Evolutionary conservation across 2,113 vertebrate genomes (phyloP), one percentile per base, ranked within the genome.

Genomic region (Haplochromis burtoni): DNA sequence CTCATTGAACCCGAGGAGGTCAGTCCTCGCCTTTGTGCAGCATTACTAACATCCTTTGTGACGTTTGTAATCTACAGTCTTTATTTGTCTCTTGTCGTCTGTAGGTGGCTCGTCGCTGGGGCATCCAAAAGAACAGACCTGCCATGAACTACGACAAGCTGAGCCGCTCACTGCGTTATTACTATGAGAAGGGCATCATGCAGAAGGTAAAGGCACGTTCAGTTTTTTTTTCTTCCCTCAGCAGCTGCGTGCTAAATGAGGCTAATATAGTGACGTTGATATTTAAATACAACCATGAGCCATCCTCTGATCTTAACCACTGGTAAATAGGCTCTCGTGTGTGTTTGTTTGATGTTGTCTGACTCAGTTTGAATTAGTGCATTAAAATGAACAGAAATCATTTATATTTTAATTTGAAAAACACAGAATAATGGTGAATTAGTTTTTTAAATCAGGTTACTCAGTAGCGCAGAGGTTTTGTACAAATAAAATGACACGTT

Each of bases 121-220:
- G 98, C 66, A 97, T 99, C 94, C 98, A 99, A 96, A 99, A 99
- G 94, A 99, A 99, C 95, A 91, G 98, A 3, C 98, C 98, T 0
- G 98, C 98, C 68, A 99, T 99, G 98, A 99, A 99, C 95, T 99
- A 99, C 0, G 98, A 99, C 96, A 99, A 99, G 93, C 96, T 99
- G 88, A 99, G 98, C 94, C 98, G 98, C 54, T 99, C 98, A 4
- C 97, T 99, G 86, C 98, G 98, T 82, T 99, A 99, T 93, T 99
- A 99, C 96, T 99, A 99, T 0, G 98, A 99, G 95, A 99, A 99
- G 92, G 98, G 98, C 94, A 99, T 99, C 96, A 99, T 99, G 98
- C 98, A 99, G 96, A 99, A 99, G 98, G 98, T 95, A 89, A 95
- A 94, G 94, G 91, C 94, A 93, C 85, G 93, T 94, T 92, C 88